Evolutionary conservation across 2,888 invertebrate species (phyloP).

Genomic region (Phymatocera aterrima): DNA sequence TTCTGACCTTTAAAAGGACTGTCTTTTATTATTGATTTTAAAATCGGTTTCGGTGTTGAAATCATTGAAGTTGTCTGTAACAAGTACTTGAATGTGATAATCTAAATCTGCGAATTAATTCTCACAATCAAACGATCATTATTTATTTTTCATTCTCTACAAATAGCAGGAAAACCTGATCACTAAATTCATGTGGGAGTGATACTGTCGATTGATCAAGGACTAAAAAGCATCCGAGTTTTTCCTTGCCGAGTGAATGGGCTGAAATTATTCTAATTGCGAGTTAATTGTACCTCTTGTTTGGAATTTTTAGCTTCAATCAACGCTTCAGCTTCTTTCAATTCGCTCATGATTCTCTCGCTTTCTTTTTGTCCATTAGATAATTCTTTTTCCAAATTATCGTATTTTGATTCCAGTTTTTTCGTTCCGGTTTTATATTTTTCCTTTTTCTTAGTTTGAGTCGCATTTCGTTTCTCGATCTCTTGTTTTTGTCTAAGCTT

Average conservation of each 20-base stretch:
- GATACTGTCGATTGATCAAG: no score
- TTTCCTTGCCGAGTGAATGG: background rate
- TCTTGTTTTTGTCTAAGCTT: background rate
- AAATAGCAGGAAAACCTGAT: background rate
- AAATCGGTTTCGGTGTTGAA: background rate
- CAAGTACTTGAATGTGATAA: background rate
- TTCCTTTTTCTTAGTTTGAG: background rate
- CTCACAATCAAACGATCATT: background rate
- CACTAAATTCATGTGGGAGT: background rate
- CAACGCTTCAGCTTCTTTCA: background rate
- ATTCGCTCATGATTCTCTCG: background rate
- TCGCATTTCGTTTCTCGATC: background rate
- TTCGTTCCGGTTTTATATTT: constrained; percentile 31
- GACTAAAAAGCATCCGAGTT: background rate
- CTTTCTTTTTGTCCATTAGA: background rate
- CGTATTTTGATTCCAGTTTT: constrained; percentile 46
- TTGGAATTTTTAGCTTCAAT: background rate
- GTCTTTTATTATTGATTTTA: background rate
- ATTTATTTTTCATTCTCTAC: background rate
- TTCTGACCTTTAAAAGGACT: background rate
- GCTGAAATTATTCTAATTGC: no score
- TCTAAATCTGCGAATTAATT: background rate
- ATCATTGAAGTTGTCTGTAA: background rate
- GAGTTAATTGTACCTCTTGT: background rate
- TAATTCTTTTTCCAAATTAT: constrained; percentile 44